A percentile compares a stretch with the other conserved stretches of the same genome.
Evolutionary conservation across 1,140 invertebrate species (phyloP).

Genomic region (Schmidtea mediterranea): DNA sequence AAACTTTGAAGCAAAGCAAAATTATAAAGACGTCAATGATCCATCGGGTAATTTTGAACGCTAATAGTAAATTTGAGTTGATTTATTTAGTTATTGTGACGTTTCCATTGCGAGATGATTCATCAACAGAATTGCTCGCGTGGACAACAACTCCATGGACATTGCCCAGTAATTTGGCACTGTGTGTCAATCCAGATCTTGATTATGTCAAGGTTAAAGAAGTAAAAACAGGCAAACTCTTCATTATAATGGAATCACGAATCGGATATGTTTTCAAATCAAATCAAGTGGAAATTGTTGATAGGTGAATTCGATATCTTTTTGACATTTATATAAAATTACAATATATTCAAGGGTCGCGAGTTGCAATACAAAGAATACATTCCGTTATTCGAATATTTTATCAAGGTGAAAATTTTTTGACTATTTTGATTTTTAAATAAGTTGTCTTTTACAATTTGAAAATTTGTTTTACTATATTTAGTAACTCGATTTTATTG

Average conservation of each 20-base stretch:
- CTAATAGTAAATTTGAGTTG: slow-evolving; percentile 1
- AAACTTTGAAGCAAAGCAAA: slow-evolving; percentile 93
- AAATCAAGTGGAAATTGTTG: slow-evolving; percentile 4
- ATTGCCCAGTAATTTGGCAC: slow-evolving; percentile 69
- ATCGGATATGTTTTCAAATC: slow-evolving; percentile 49
- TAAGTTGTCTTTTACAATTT: neutral
- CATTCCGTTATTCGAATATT: slow-evolving; percentile 71
- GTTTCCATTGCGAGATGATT: neutral
- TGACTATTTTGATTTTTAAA: neutral
- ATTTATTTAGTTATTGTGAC: slow-evolving; percentile 11
- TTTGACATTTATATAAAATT: too few relatives aligned
- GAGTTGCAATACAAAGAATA: slow-evolving; percentile 55
- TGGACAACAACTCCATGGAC: slow-evolving; percentile 99
- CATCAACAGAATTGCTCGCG: slow-evolving; percentile 34
- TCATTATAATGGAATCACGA: slow-evolving; percentile 62
- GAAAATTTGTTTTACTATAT: neutral
- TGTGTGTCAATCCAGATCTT: slow-evolving; percentile 69
- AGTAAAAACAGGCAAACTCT: slow-evolving; percentile 38
- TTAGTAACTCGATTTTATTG: too few relatives aligned
- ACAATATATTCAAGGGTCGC: slow-evolving; percentile 47
- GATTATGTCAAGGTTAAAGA: slow-evolving; percentile 47
- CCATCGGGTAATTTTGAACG: slow-evolving; percentile 44
- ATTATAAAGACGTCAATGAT: slow-evolving; percentile 93
- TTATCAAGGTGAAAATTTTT: slow-evolving; percentile 31
- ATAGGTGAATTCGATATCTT: slow-evolving; percentile 8